Evolutionary conservation across 2,888 invertebrate species (phyloP), one percentile per base, ranked within the genome.

Genomic region (Dastarcus helophoroides): DNA sequence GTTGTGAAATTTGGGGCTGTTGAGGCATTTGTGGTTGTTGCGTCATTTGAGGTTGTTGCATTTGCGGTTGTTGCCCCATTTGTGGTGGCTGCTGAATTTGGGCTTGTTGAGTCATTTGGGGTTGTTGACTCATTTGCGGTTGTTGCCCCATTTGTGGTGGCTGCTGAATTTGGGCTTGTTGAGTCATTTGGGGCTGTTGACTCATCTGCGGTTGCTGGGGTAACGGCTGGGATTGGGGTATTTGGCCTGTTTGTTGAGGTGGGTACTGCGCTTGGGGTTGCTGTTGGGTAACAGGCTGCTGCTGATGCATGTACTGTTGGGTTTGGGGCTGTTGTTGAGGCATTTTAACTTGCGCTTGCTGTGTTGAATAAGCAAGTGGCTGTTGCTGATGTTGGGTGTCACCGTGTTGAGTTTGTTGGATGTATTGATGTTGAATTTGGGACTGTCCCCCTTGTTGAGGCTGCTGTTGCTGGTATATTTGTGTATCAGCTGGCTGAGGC

Each of bases 261-360:
- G 40, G 41, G 23, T 41, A 44, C 16, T 41, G 42, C 23, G 33
- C 35, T 23, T 46, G 46, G 14, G 37, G 43, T 3, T 29, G 31
- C 17, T 33, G 33, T 10, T 17, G n/a, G n/a, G 26, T 4, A 12
- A 26, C 10, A n/a, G 34, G 36, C 23, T 42, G 42, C 4, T 33
- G 31, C 25, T 42, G 44, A 23, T 42, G 43, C 25, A 37, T 39
- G 10, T 44, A 43, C 13, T 36, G 40, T 22, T 38, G 44, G 22
- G 38, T 43, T 27, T 37, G 35, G 11, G 43, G 41, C 23, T 38
- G 44, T 25, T 39, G 44, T 27, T 37, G 35, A 12, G 43, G 41
- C 23, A 33, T 35, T 14, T 29, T 31, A 31, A 13, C 6, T 10
- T 28, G 32, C n/a, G n/a, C n/a, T n/a, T n/a, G n/a, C 28, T 23